A percentile compares a stretch with the other conserved stretches of the same genome.
Conservation (phyloP, 2,113 vertebrate genomes). For the Catharus bicknelli region DNA sequence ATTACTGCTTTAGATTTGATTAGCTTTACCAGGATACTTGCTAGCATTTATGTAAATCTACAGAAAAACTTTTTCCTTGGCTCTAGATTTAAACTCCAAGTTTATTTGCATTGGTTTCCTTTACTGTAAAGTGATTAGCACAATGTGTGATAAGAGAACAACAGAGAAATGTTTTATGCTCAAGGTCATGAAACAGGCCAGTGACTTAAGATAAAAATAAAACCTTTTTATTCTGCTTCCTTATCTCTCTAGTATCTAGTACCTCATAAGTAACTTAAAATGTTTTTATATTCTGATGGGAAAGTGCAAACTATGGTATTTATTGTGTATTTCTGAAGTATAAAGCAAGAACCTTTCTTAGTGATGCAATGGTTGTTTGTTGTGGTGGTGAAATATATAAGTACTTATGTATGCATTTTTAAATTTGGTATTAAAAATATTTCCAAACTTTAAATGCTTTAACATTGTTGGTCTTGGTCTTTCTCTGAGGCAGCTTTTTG, state of each 20-base stretch:
- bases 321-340: neutral
- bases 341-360: neutral
- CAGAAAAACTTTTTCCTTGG: neutral
- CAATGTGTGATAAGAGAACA: neutral
- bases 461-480: neutral
- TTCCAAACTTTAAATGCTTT: neutral
- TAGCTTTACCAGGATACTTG: neutral
- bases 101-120: slow-evolving; percentile 10
- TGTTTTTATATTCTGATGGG: neutral
- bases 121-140: neutral
- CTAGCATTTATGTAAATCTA: neutral
- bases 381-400: neutral
- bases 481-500: neutral
- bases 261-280: neutral
- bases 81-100: neutral
- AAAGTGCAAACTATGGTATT: neutral
- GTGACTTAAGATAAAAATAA: neutral
- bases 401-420: neutral
- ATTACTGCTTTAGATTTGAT: neutral
- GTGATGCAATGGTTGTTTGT: neutral
- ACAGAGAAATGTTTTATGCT: neutral
- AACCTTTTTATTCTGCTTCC: neutral
- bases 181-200: neutral
- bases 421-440: neutral
- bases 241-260: neutral